phyloP scores from a whole-genome alignment of 2,113 vertebrate genomes.

The Pipra filicauda region DNA sequence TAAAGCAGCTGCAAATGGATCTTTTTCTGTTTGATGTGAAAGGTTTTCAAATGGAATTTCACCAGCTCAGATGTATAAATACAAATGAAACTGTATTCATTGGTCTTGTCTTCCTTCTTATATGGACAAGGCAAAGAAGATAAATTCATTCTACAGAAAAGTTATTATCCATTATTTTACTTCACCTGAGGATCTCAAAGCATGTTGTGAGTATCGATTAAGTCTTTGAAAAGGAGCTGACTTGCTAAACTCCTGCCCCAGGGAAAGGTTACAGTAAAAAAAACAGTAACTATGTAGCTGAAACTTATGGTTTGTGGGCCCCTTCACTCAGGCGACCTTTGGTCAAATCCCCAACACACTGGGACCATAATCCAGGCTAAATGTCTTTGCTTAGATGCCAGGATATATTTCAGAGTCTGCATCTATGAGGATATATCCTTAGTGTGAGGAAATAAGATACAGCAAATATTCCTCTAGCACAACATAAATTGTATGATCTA shows the following conservation, averaged over 20 bases:
- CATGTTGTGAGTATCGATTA: background rate
- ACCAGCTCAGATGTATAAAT: background rate
- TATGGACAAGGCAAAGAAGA: background rate
- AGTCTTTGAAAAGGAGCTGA: background rate
- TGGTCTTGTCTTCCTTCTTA: background rate
- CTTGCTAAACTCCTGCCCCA: background rate
- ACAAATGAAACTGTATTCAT: background rate
- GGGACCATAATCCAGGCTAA: background rate
- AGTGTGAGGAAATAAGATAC: background rate
- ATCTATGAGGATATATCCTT: background rate
- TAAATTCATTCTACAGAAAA: background rate
- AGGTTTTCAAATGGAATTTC: constrained; percentile 2
- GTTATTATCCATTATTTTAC: background rate
- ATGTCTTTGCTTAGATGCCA: background rate
- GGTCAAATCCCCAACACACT: background rate
- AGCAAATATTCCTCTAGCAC: background rate
- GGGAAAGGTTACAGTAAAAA: background rate
- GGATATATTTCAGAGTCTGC: background rate
- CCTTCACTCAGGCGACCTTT: background rate
- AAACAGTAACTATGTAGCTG: background rate
- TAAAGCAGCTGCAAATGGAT: constrained; percentile 23
- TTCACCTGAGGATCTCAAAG: background rate
- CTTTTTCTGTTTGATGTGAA: background rate
- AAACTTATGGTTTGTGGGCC: background rate
- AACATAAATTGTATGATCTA: background rate